Evolutionary conservation across 1,140 invertebrate species (phyloP).

Genomic region (Heliconius nattereri): DNA sequence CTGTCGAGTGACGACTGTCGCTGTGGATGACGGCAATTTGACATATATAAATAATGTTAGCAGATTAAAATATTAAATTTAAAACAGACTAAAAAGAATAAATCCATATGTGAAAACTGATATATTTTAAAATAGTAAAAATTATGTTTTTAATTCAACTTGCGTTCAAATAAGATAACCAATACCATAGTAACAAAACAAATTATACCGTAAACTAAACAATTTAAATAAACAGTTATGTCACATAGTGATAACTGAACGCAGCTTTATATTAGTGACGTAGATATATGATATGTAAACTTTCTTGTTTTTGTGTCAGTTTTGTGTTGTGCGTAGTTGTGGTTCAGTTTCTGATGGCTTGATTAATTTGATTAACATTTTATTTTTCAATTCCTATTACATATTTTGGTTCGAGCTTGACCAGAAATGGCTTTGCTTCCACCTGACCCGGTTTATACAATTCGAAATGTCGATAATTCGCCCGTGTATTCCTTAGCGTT

Average conservation of each 20-base stretch:
- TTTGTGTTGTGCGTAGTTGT: constrained; percentile 81
- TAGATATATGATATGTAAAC: constrained; percentile 41
- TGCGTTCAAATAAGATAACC: neutral
- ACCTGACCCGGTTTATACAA: constrained; percentile 85
- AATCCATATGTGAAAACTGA: neutral
- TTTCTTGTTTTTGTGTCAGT: constrained; percentile 77
- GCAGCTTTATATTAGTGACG: constrained; percentile 35
- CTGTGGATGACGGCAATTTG: constrained; percentile 38
- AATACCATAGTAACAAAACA: neutral
- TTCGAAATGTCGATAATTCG: constrained; percentile 85
- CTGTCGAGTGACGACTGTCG: constrained; percentile 40
- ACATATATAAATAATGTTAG: constrained; percentile 14
- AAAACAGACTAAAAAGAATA: neutral
- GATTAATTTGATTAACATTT: constrained; percentile 77
- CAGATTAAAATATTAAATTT: constrained; percentile 19
- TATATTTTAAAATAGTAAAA: neutral
- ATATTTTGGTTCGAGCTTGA: constrained; percentile 77
- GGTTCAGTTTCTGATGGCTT: constrained; percentile 78
- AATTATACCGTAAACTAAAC: neutral
- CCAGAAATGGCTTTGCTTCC: constrained; percentile 78
- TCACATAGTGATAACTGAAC: constrained; percentile 25
- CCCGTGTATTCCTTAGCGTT: constrained; percentile 86
- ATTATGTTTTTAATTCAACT: too few species aligned
- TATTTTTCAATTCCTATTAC: constrained; percentile 69
- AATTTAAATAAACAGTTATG: neutral